Percentiles rank a stretch among this genome's conserved stretches.
Evolutionary conservation across 2,797 vertebrate species (phyloP).

Genomic region (Danionella dracula): DNA sequence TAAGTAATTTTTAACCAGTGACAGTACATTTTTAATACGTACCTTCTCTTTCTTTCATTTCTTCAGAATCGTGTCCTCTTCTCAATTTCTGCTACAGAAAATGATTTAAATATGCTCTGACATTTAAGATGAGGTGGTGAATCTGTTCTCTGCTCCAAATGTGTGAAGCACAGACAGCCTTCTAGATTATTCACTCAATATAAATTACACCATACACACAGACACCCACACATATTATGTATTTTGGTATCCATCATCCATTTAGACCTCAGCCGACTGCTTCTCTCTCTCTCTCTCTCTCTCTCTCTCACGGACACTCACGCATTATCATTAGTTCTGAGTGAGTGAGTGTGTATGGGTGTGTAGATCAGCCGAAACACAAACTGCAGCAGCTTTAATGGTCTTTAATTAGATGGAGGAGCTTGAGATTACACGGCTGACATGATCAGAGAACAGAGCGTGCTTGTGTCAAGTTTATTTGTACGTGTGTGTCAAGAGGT

Average conservation of each 20-base stretch:
- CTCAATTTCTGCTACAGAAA: background rate
- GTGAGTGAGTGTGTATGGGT: constrained; percentile 23
- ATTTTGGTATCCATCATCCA: constrained; percentile 6
- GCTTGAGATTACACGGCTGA: constrained; percentile 28
- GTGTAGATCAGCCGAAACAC: constrained; percentile 23
- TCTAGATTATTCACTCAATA: constrained; percentile 3
- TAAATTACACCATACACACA: background rate
- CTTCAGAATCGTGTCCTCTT: constrained; percentile 7
- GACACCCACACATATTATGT: background rate
- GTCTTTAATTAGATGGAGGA: constrained; percentile 36
- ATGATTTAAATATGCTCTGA: constrained; percentile 21
- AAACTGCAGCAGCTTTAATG: constrained; percentile 33
- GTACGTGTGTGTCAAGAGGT: constrained; percentile 4
- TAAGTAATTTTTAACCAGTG: background rate
- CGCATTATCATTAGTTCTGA: constrained; percentile 27
- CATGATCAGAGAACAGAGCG: constrained; percentile 5
- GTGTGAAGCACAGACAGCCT: constrained; percentile 3
- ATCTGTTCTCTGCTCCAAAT: constrained; percentile 2
- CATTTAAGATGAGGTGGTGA: constrained; percentile 24
- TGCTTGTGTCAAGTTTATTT: constrained; percentile 29
- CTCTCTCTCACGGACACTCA: background rate
- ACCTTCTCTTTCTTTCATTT: constrained; percentile 9
- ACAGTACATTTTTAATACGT: constrained; percentile 9
- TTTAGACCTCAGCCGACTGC: background rate
- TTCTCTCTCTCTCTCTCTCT: background rate